phyloP scores from a whole-genome alignment of 2,113 vertebrate genomes.

The Alethe castanea region DNA sequence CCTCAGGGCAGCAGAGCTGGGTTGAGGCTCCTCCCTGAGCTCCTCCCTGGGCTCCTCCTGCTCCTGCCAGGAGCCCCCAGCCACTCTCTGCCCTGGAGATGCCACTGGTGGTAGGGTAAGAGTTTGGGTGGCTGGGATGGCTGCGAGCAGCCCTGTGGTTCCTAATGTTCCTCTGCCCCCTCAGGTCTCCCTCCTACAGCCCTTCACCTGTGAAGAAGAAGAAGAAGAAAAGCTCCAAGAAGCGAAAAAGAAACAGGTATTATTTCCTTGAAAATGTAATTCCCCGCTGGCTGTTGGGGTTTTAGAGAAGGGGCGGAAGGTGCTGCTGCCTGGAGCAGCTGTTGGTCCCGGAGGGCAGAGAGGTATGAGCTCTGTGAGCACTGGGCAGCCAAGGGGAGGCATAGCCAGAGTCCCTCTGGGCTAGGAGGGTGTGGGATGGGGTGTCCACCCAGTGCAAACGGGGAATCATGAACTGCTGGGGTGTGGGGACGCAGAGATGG shows the following conservation, averaged over 20 bases:
- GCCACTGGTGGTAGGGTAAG: accelerated
- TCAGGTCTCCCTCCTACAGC: slow-evolving; percentile 89
- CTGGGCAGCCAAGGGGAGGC: background rate
- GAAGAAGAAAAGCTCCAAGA: slow-evolving; percentile 96
- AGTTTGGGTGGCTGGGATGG: background rate
- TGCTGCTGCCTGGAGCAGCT: accelerated
- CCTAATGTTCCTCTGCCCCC: background rate
- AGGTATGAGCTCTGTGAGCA: background rate
- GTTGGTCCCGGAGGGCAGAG: accelerated
- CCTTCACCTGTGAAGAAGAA: slow-evolving; percentile 88
- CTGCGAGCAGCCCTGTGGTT: background rate
- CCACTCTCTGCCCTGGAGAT: accelerated
- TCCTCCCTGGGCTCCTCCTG: background rate
- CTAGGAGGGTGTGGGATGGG: background rate
- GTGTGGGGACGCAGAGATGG: background rate
- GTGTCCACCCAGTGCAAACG: background rate
- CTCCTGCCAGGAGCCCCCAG: background rate
- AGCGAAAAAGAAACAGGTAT: slow-evolving; percentile 89
- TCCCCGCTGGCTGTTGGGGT: accelerated
- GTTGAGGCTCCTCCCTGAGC: background rate
- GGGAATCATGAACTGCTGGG: accelerated
- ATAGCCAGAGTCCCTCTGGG: accelerated
- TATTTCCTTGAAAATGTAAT: background rate
- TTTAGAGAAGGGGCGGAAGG: background rate
- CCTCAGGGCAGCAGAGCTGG: background rate